phyloP scores from a whole-genome alignment of 2,888 invertebrate species.

The Escarpia spicata region DNA sequence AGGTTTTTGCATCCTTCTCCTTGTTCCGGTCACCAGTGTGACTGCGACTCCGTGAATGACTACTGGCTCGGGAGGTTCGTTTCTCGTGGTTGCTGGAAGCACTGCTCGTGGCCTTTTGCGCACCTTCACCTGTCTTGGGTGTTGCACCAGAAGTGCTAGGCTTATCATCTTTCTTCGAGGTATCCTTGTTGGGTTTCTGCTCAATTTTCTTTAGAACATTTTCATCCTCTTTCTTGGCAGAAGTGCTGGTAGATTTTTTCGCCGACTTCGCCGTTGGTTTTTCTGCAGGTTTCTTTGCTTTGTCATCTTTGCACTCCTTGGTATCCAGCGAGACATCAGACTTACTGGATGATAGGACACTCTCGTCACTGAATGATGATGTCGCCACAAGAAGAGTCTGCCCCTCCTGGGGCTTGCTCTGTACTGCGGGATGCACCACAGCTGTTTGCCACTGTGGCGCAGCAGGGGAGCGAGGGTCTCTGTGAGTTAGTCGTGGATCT shows the following conservation, averaged over 20 bases:
- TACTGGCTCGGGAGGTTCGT: not conserved
- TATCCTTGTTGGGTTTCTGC: not conserved
- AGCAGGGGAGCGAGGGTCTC: slow-evolving; percentile 10
- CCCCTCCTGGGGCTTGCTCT: not conserved
- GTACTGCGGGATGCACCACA: not conserved
- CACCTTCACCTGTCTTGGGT: slow-evolving; percentile 6
- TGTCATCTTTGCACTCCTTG: not conserved
- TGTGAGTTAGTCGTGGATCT: slow-evolving; percentile 7
- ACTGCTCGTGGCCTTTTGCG: not conserved
- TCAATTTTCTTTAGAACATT: slow-evolving; percentile 7
- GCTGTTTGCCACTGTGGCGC: not conserved
- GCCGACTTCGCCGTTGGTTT: not conserved
- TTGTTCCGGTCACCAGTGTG: slow-evolving; percentile 7
- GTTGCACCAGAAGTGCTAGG: not conserved
- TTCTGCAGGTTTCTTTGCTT: slow-evolving; percentile 13
- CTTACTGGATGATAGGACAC: not conserved
- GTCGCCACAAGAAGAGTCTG: not conserved
- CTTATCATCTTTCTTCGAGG: not conserved
- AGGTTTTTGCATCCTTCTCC: slow-evolving; percentile 18
- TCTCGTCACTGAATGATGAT: not conserved
- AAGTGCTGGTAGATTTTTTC: not conserved
- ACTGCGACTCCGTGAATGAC: not conserved
- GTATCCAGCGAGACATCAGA: not conserved
- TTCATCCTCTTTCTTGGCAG: not conserved
- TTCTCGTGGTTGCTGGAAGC: not conserved